Base-by-base conservation (phyloP, 2,113 vertebrate genomes). In the Rhabdomys dilectus region DNA sequence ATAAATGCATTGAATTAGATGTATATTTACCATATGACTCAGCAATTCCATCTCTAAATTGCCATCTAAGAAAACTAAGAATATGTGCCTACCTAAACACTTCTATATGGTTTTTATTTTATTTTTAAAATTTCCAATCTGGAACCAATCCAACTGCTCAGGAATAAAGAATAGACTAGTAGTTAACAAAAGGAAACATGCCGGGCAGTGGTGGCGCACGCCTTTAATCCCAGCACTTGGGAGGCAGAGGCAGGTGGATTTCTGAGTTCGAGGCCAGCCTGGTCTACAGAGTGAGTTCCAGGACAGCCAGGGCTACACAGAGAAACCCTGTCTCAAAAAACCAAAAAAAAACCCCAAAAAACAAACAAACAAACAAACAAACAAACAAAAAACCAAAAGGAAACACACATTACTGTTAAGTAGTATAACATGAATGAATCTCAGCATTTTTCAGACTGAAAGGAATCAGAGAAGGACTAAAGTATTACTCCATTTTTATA, bases 11-110 rank as follows among this genome's bases (percentile, higher is more conserved):
- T 89, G 93, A 88, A 66, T 91, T 96, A 94, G 96, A 92, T 73
- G 31, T 91, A 78, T 85, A 86, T 26, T 93, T 91, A 73, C 80
- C 76, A 82, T 64, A 66, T 93, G 91, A 97, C 78, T 53, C 58
- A 93, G 76, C 80, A 97, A 95, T 91, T 97, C 58, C 78, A 92
- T 93, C 95, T 94, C 68, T 86, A 92, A 19, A 45, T 90, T 94
- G 60, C 91, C 86, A 96, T 68, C 51, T 39, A 78, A 94, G 75
- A 96, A 92, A 97, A 96, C 73, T 80, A 88, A 97, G 96, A 95
- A 51, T 89, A 93, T 22, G 60, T 89, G 89, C 82, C 42, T 60
- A 87, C 66, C 64, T 45, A 96, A 82, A 88, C 72, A 76, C 48
- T 90, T 93, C 53, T 89, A 62, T 36, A 81, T 34, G 70, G 62